Base-by-base conservation (phyloP, 92 coral and sea anemone species). In the Muricea muricata region DNA sequence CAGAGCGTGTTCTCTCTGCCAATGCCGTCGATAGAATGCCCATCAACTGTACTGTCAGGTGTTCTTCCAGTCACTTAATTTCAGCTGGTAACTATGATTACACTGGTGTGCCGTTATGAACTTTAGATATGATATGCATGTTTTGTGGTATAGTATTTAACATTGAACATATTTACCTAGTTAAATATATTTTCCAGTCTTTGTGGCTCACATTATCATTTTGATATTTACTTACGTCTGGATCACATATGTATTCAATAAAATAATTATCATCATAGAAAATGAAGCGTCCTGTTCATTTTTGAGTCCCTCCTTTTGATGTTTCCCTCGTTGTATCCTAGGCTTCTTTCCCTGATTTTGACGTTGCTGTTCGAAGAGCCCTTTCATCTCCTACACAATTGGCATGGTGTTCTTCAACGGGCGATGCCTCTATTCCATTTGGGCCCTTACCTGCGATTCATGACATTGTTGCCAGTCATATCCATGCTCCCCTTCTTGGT, bases 391-490 rank as follows among this genome's bases (percentile, higher is more conserved):
- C 37, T 65, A 26, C n/a, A 23, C 42, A 34, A 65, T 34, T 29
- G 25, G n/a, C 72, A 6, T 65, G 37, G 72, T 65, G 37, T 23
- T 65, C 72, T 34, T 65, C 72, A 29, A 65, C 72, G 15, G 72
- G 72, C 1, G 72, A 65, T 26, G 39, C 39, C 29, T 13, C 71
- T 32, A 65, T 65, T 65, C 31, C 71, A 25, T 48, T 86, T 86
- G 69, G 90, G 75, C 8, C 84, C 84, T 48, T 84, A 25, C 65
- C 87, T 73, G 13, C 85, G 75, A 3, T 79, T 40, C 81, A 90
- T 76, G 32, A 90, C 60, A 21, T 52, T 4, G 60, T 21, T 20
- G 60, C 60, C 18, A 21, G 60, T 20, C 60, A 21, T 21, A 52
- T 52, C 60, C 60, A 52, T 12, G 60, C 24, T 52, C 24, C 60